Conservation (phyloP, 2,113 vertebrate species). For the Pantherophis guttatus region DNA sequence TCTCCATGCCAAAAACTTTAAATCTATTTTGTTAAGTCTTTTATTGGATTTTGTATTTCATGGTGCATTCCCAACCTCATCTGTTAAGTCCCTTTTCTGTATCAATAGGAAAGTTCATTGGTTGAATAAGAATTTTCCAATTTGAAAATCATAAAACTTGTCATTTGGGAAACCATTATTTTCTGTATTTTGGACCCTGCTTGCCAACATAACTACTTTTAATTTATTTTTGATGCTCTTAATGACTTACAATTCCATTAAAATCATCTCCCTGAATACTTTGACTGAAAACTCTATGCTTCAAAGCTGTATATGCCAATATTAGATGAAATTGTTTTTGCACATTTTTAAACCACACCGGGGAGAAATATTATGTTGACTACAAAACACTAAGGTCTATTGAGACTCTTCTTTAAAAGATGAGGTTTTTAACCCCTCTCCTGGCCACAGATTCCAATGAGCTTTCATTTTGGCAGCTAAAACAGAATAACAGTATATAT, state of each 20-base stretch:
- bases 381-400: constrained; percentile 44
- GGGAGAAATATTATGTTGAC: constrained; percentile 53
- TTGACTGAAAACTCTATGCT: constrained; percentile 22
- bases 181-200: constrained; percentile 18
- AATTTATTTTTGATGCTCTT: constrained; percentile 55
- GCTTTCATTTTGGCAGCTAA: constrained; percentile 44
- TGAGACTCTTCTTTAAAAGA: constrained; percentile 44
- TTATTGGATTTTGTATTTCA: neutral
- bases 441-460: constrained; percentile 43
- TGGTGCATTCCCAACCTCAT: neutral
- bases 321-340: constrained; percentile 59
- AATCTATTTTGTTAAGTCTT: neutral
- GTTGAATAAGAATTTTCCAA: constrained; percentile 11
- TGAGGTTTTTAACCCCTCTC: constrained; percentile 34
- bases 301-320: constrained; percentile 25
- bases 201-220: constrained; percentile 49
- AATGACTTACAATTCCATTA: constrained; percentile 40
- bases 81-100: constrained; percentile 9
- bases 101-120: constrained; percentile 23
- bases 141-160: constrained; percentile 24
- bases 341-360: constrained; percentile 48
- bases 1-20: neutral
- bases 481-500: constrained; percentile 34
- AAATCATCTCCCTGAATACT: constrained; percentile 27
- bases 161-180: constrained; percentile 33